A percentile compares a stretch with the other conserved stretches of the same genome.
Evolutionary conservation across 2,113 vertebrate species (phyloP).

Genomic region (Urocolius indicus): DNA sequence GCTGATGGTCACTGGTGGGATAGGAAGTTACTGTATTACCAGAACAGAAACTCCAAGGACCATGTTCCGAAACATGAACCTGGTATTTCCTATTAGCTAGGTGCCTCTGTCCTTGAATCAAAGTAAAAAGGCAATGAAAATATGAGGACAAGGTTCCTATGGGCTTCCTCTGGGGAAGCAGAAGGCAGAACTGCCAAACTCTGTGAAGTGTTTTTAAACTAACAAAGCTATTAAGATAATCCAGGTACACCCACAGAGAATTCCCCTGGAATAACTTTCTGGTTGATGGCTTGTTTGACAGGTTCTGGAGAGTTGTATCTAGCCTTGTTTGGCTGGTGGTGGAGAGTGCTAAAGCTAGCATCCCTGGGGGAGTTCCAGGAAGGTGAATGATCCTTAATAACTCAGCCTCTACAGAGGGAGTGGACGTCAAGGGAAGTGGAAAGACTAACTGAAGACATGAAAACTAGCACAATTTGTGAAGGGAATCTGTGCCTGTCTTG

Average conservation of each 20-base stretch:
- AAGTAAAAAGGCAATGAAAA: not conserved
- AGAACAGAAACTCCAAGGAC: not conserved
- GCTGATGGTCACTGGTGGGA: not conserved
- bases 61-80: not conserved
- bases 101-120: not conserved
- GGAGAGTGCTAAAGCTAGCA: not conserved
- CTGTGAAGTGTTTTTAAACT: not conserved
- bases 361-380: not conserved
- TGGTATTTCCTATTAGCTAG: not conserved
- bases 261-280: not conserved
- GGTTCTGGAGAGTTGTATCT: not conserved
- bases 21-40: not conserved
- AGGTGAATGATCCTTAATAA: not conserved
- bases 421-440: not conserved
- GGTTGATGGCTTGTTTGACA: not conserved
- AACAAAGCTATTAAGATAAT: not conserved
- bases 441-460: not conserved
- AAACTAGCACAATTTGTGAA: not conserved
- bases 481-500: not conserved
- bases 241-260: not conserved
- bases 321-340: not conserved
- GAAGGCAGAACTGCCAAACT: not conserved
- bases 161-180: not conserved
- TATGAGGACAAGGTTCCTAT: not conserved
- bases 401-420: not conserved